Base-by-base conservation (phyloP, 2,888 invertebrate species). In the Caenorhabditis sp. region DNA sequence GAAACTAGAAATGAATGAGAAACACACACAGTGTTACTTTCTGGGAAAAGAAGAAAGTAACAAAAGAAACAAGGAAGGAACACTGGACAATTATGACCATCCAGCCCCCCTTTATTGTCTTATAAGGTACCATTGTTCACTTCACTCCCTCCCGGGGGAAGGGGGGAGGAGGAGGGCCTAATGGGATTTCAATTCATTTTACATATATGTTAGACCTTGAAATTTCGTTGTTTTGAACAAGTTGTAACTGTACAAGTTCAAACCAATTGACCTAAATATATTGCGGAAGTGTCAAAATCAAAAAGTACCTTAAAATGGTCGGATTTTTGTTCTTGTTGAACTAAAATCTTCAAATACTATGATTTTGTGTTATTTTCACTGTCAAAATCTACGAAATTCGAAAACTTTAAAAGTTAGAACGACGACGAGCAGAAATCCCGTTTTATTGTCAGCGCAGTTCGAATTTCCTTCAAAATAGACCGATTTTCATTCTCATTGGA, bases 41-140 rank as follows among this genome's bases (percentile, higher is more conserved):
- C 40, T 40, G 13, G 40, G 47, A 20, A 40, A n/a, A n/a, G n/a
- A n/a, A n/a, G n/a, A 47, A 47, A 47, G 47, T 47, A 47, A 47
- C 47, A 47, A n/a, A 47, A 47, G n/a, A 18, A 47, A 2, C 2
- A 15, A 15, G 40, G 40, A 40, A 47, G 47, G 47, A 18, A 47
- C 47, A 47, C 18, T 20, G 40, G 40, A 40, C 47, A 47, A 47
- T 47, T 47, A 47, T 47, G 47, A 47, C 47, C 40, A 3, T n/a
- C 40, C 40, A 3, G 2, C 40, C 40, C 40, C 47, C 9, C 18
- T 18, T 47, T 47, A 47, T 47, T 47, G 18, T 47, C 47, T 47
- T 3, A 20, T 18, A 4, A 47, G 47, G 47, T 47, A 47, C 47
- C 47, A 47, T 47, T 47, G 47, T 47, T 47, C 3, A 11, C 40